These are phyloP conservation scores for Eleginops maclovinus DNA, from an alignment of 2,113 vertebrate species.

Conservation along the genomic window DNA sequence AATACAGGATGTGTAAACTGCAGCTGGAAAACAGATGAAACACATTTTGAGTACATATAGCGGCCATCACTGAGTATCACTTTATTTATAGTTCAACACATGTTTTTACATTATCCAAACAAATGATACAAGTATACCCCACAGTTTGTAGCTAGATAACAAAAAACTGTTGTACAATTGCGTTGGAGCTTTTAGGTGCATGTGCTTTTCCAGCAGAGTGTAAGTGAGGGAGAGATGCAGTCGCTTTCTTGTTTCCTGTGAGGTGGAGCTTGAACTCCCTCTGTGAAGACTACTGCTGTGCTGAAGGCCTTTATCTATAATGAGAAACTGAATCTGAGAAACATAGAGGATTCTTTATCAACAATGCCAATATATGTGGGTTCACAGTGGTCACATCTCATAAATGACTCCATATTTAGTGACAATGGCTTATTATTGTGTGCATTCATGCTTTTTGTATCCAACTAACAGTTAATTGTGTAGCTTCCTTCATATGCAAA, in stretches of 20 bases:
- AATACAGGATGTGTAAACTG: not conserved
- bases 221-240: not conserved
- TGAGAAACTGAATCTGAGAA: constrained; percentile 36
- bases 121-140: too few relatives aligned
- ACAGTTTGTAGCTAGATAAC: not conserved
- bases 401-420: not conserved
- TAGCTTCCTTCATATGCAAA: constrained; percentile 11
- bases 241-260: constrained; percentile 1
- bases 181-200: too few relatives aligned
- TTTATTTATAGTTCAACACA: not conserved
- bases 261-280: constrained; percentile 30
- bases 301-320: constrained; percentile 23
- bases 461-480: constrained; percentile 6
- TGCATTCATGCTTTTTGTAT: not conserved
- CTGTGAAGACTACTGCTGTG: constrained; percentile 30
- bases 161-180: not conserved
- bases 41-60: too few relatives aligned
- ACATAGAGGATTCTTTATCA: constrained; percentile 6
- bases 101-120: too few relatives aligned
- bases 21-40: not conserved
- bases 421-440: not conserved
- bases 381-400: not conserved
- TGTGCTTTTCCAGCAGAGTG: not conserved
- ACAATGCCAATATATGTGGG: not conserved
- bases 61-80: not conserved